Evolutionary conservation across 1,140 invertebrate species (phyloP).

Genomic region (Drosophila tsacasi): DNA sequence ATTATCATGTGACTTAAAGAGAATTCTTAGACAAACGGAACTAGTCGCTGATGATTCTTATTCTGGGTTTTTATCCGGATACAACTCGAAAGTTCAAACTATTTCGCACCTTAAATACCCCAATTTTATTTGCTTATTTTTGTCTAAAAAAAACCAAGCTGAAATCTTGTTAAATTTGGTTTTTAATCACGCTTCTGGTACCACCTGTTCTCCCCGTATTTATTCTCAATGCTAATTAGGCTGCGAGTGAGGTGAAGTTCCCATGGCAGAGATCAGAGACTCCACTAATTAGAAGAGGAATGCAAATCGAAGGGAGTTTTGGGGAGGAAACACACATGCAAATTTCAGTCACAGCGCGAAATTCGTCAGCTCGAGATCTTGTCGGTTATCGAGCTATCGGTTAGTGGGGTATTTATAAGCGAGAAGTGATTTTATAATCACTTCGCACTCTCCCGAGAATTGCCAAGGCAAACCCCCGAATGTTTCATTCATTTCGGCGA

Average conservation of each 20-base stretch:
- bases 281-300: conserved; percentile 55
- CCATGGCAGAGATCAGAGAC: conserved; percentile 48
- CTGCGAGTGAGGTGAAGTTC: conserved; percentile 53
- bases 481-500: conserved; percentile 59
- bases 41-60: background rate
- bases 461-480: conserved; percentile 62
- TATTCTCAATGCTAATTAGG: conserved; percentile 44
- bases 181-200: conserved; percentile 3
- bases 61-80: conserved; percentile 11
- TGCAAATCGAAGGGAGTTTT: conserved; percentile 25
- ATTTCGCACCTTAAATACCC: conserved; percentile 8
- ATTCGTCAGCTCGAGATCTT: conserved; percentile 51
- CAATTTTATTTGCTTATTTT: conserved; percentile 2
- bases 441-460: conserved; percentile 64
- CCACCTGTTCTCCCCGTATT: conserved; percentile 15
- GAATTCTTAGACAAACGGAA: conserved; percentile 9
- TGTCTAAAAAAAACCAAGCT: background rate
- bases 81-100: background rate
- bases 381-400: conserved; percentile 22
- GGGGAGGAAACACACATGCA: background rate
- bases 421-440: conserved; percentile 55
- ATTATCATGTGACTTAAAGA: background rate
- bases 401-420: conserved; percentile 61
- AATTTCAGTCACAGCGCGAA: conserved; percentile 55
- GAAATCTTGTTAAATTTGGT: conserved; percentile 29